Base-by-base conservation (phyloP, 2,888 invertebrate genomes). In the Oeneis ivallda region DNA sequence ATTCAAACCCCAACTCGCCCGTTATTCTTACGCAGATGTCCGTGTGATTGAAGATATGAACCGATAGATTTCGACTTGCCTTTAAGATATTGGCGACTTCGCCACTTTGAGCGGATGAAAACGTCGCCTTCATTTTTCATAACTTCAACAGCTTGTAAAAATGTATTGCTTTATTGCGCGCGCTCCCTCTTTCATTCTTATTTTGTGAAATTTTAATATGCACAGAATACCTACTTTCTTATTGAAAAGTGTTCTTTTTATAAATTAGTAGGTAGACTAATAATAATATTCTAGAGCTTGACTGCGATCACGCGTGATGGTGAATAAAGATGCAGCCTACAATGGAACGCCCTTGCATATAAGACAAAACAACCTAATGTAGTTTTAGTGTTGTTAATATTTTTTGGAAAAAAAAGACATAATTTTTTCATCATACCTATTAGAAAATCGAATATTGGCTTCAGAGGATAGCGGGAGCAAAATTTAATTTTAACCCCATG, bases 11-110 rank as follows among this genome's bases (percentile, higher is more conserved):
- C 80, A 78, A 70, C 81, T 81, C 83, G 75, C 81, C 77, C 85
- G 86, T 89, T 85, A 89, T 88, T 90, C 90, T 89, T 87, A 89
- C 89, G 85, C 89, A 90, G 87, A 88, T 89, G 89, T 82, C 82
- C 79, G 62, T 59, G 62, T 66, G 62, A 68, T 66, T 53, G 69
- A 65, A 63, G 66, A 66, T 67, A 71, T 69, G 62, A 69, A 68
- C 62, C 62, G 70, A 70, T 67, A 66, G 65, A 66, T 68, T 66
- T 52, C 62, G 62, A 69, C 60, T 68, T 54, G 62, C 61, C 63
- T 65, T 65, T 65, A 66, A 68, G 63, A 70, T 65, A 67, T 67
- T 67, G 67, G 67, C 67, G 64, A 64, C 64, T 67, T 61, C 57
- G 67, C 67, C 64, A 64, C 64, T 64, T 53, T 58, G 64, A 54